These are phyloP conservation scores for Chirona hameri DNA, from an alignment of 2,888 invertebrate genomes.

Conservation along the genomic window DNA sequence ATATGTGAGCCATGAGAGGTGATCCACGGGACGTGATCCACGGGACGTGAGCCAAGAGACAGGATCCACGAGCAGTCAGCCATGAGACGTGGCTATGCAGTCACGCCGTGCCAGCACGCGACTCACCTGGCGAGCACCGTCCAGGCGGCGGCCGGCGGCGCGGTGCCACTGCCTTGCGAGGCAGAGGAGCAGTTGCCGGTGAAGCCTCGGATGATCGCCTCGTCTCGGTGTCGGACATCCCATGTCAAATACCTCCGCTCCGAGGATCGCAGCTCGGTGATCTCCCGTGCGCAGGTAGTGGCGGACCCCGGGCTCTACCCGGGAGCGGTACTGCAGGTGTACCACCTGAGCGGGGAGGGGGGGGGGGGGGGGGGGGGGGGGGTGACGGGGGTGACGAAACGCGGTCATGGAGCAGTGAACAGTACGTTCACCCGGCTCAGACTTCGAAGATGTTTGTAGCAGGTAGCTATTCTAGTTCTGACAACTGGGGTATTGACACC, in stretches of 20 bases:
- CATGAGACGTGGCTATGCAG: too few species aligned
- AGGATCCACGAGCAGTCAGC: too few species aligned
- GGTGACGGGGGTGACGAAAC: too few species aligned
- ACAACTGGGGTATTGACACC: too few species aligned
- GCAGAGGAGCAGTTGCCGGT: slow-evolving; percentile 30
- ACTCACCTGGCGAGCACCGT: slow-evolving; percentile 3
- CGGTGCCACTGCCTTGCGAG: neutral
- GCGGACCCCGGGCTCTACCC: slow-evolving; percentile 34
- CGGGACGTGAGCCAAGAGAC: too few species aligned
- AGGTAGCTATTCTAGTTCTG: too few species aligned
- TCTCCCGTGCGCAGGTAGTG: slow-evolving; percentile 33
- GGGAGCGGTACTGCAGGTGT: slow-evolving; percentile 38
- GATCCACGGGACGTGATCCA: too few species aligned
- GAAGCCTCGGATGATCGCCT: slow-evolving; percentile 32
- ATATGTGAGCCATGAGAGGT: too few species aligned
- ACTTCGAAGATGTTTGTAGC: too few species aligned
- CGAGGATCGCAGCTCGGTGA: slow-evolving; percentile 27
- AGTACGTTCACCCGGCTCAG: too few species aligned
- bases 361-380: neutral
- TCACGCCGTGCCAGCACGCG: too few species aligned
- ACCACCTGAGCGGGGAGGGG: slow-evolving; percentile 29
- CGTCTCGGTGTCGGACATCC: slow-evolving; percentile 26
- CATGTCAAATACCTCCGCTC: slow-evolving; percentile 34
- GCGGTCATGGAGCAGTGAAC: too few species aligned
- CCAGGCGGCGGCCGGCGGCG: slow-evolving; percentile 25